Percentiles rank a stretch among this genome's conserved stretches.
These are phyloP conservation scores for Apomyelois bistriatella DNA, from an alignment of 2,888 invertebrate species.

Conservation along the genomic window DNA sequence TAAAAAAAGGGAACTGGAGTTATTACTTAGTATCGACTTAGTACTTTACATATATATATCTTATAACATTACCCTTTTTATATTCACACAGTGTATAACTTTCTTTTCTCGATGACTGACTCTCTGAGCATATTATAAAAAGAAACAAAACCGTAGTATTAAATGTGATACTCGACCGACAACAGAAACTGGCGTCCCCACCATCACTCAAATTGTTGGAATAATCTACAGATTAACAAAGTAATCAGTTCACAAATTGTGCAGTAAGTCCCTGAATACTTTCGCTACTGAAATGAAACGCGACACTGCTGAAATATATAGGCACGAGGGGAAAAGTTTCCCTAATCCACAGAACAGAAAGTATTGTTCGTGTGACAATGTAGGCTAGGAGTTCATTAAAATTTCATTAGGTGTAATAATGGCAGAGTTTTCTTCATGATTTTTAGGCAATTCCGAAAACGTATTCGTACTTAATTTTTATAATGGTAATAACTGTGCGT, in stretches of 20 bases:
- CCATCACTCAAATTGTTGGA: slow-evolving; percentile 6
- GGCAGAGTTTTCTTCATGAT: slow-evolving; percentile 10
- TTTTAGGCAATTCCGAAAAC: background rate
- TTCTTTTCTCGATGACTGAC: too few species aligned
- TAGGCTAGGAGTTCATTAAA: slow-evolving; percentile 16
- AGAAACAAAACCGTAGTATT: too few species aligned
- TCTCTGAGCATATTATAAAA: too few species aligned
- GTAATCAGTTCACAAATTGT: slow-evolving; percentile 18
- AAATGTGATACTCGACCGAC: background rate
- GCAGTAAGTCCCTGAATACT: slow-evolving; percentile 11
- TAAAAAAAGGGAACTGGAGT: too few species aligned
- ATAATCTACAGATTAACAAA: slow-evolving; percentile 15
- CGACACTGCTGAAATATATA: slow-evolving; percentile 11
- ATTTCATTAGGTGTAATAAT: slow-evolving; percentile 16
- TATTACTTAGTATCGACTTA: too few species aligned
- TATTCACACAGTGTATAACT: too few species aligned
- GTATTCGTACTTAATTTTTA: too few species aligned
- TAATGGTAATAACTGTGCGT: too few species aligned
- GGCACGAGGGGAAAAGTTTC: slow-evolving; percentile 11
- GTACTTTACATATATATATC: too few species aligned
- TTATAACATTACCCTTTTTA: too few species aligned
- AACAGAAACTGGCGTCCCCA: background rate
- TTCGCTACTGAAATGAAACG: slow-evolving; percentile 9
- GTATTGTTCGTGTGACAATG: slow-evolving; percentile 17
- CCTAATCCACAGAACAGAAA: slow-evolving; percentile 7